Evolutionary conservation across 2,113 vertebrate genomes (phyloP).

Genomic region (Pedetes capensis): DNA sequence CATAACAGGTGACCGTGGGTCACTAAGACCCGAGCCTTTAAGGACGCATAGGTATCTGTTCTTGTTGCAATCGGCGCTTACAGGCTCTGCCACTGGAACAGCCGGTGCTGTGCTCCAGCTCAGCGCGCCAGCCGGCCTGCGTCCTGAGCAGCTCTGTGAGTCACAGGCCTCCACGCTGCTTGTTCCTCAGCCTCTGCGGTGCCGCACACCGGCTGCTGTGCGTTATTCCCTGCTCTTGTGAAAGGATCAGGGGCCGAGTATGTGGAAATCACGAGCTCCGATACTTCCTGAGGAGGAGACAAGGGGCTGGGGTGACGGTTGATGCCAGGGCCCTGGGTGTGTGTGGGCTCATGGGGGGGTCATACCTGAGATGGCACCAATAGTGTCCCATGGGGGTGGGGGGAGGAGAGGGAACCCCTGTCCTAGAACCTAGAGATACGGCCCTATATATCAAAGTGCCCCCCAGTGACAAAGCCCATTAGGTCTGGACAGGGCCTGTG

Average conservation of each 20-base stretch:
- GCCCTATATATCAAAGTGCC: neutral
- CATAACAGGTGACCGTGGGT: too few species aligned
- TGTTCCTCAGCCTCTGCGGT: too few species aligned
- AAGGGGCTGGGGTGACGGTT: neutral
- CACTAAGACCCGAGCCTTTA: too few species aligned
- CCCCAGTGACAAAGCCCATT: neutral
- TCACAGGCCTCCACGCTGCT: too few species aligned
- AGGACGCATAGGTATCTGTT: too few species aligned
- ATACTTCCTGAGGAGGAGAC: neutral
- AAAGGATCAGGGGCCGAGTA: neutral
- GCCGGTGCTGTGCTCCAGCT: too few species aligned
- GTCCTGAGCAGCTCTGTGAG: neutral
- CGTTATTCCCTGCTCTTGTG: neutral
- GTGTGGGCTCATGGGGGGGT: neutral
- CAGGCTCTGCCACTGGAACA: too few species aligned
- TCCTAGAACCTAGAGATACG: neutral
- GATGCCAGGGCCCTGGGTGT: neutral
- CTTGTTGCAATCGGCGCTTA: too few species aligned
- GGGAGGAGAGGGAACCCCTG: neutral
- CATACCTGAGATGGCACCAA: neutral
- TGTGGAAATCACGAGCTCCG: neutral
- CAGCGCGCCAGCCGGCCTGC: neutral
- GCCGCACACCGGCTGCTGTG: too few species aligned
- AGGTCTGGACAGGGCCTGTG: neutral
- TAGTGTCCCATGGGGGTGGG: rapidly evolving